These are phyloP conservation scores for Rhingia rostrata DNA, from an alignment of 2,888 invertebrate species.

Conservation along the genomic window DNA sequence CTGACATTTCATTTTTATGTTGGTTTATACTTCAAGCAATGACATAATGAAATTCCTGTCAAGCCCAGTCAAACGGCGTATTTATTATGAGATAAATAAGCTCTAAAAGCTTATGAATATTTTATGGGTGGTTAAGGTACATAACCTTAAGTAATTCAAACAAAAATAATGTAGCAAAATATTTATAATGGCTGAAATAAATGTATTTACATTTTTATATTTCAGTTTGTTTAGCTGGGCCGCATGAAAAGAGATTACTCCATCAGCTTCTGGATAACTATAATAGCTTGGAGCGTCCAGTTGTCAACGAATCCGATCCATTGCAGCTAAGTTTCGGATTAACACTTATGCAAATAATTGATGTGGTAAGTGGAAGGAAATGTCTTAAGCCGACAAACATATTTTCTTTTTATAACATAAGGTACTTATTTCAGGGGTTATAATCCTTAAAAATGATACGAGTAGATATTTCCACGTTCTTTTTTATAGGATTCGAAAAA, in stretches of 20 bases:
- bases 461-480: no score
- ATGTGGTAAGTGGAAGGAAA: slow-evolving; percentile 89
- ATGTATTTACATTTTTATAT: slow-evolving; percentile 65
- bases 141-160: slow-evolving; percentile 17
- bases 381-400: no score
- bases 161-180: not conserved
- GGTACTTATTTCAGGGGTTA: no score
- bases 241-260: slow-evolving; percentile 95
- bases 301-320: slow-evolving; percentile 97
- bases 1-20: slow-evolving; percentile 1
- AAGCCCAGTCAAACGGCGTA: slow-evolving; percentile 13
- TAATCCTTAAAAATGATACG: no score
- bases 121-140: slow-evolving; percentile 23
- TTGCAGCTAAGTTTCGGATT: slow-evolving; percentile 96
- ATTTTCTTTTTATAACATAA: no score
- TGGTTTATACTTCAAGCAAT: slow-evolving; percentile 7
- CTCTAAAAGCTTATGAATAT: slow-evolving; percentile 38
- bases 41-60: not conserved
- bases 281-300: slow-evolving; percentile 96
- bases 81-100: slow-evolving; percentile 32
- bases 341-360: slow-evolving; percentile 98
- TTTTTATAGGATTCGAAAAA: no score
- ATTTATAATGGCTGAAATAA: slow-evolving; percentile 9
- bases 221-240: slow-evolving; percentile 92
- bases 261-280: slow-evolving; percentile 95